A percentile compares a stretch with the other conserved stretches of the same genome.
Evolutionary conservation across 2,113 vertebrate species (phyloP).

Genomic region (Nerophis ophidion): DNA sequence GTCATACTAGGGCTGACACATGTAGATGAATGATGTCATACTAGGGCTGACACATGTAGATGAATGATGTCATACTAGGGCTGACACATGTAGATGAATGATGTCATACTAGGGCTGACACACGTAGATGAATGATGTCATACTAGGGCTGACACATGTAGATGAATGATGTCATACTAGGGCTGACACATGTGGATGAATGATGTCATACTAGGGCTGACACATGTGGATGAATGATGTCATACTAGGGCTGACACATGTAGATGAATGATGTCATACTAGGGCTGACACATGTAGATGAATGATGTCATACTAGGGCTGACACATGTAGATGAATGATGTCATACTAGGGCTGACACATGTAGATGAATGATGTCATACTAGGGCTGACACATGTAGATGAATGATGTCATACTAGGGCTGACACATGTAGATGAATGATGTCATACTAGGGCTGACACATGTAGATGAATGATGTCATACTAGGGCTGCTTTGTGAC

Average conservation of each 20-base stretch:
- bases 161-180: slow-evolving; percentile 1
- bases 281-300: slow-evolving; percentile 1
- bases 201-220: not conserved
- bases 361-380: slow-evolving; percentile 3
- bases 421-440: slow-evolving; percentile 7
- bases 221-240: slow-evolving; percentile 4
- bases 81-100: slow-evolving; percentile 7
- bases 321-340: slow-evolving; percentile 7
- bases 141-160: not conserved
- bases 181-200: slow-evolving; percentile 6
- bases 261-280: slow-evolving; percentile 2
- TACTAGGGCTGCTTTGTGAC: not conserved
- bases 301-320: not conserved
- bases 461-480: slow-evolving; percentile 7
- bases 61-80: not conserved
- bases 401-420: not conserved
- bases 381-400: not conserved
- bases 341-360: not conserved
- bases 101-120: not conserved
- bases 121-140: slow-evolving; percentile 7
- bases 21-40: slow-evolving; percentile 3
- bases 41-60: not conserved
- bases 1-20: not conserved
- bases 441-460: not conserved
- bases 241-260: not conserved